Conservation (phyloP, 2,797 vertebrate genomes). For the Gymnoscopelus microlampas region DNA sequence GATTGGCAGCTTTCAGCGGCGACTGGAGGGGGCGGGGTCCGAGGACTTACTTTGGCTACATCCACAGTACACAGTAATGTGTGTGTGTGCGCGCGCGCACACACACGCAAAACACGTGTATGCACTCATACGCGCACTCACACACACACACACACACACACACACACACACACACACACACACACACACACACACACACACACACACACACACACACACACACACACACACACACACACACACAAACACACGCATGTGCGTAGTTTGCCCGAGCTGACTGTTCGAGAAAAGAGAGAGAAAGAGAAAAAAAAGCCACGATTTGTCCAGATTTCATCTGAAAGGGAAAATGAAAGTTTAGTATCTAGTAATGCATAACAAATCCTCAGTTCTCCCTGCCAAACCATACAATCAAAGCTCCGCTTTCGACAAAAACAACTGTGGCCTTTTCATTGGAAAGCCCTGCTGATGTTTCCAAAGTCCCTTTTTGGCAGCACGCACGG, state of each 20-base stretch:
- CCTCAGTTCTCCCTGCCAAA: constrained; percentile 46
- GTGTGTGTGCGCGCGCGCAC: not conserved
- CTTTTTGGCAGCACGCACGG: not conserved
- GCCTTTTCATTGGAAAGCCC: constrained; percentile 38
- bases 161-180: constrained; percentile 30
- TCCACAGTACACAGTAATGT: not conserved
- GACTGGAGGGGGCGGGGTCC: constrained; percentile 41
- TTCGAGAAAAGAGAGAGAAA: constrained; percentile 19
- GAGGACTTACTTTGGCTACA: constrained; percentile 42
- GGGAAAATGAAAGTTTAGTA: constrained; percentile 49
- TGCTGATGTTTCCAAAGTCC: constrained; percentile 25
- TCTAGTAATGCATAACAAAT: constrained; percentile 56
- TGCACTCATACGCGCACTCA: constrained; percentile 21
- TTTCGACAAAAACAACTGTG: constrained; percentile 41
- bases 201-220: constrained; percentile 22
- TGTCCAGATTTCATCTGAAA: constrained; percentile 57
- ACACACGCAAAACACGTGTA: constrained; percentile 5
- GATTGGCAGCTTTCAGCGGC: constrained; percentile 62
- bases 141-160: constrained; percentile 3
- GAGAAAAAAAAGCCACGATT: constrained; percentile 46
- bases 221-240: constrained; percentile 6
- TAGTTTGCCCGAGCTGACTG: constrained; percentile 15
- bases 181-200: not conserved
- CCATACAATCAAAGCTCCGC: constrained; percentile 54
- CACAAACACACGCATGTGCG: constrained; percentile 27